phyloP scores from a whole-genome alignment of 1,140 invertebrate species.

The Lerema accius region DNA sequence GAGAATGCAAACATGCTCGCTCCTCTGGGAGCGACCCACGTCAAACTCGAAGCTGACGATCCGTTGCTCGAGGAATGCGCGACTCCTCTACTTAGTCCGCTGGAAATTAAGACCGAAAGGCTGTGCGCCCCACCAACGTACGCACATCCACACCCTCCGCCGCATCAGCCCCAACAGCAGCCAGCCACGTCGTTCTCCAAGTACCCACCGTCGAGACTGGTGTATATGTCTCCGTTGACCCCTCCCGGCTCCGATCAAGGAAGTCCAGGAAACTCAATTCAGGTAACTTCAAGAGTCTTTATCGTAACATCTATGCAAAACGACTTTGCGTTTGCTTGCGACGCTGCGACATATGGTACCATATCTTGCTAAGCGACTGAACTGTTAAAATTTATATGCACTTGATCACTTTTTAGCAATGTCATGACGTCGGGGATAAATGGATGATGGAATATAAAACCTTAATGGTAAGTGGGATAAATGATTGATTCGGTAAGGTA shows the following conservation, averaged over 20 bases:
- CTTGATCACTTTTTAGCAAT: conserved; percentile 31
- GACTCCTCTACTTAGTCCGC: conserved; percentile 87
- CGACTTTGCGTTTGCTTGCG: conserved; percentile 49
- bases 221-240: conserved; percentile 91
- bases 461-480: conserved; percentile 22
- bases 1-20: conserved; percentile 94
- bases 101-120: conserved; percentile 89
- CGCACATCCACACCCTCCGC: conserved; percentile 77
- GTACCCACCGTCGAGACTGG: conserved; percentile 81
- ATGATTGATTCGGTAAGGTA: conserved; percentile 16
- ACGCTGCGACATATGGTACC: conserved; percentile 84
- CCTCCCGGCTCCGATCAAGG: conserved; percentile 93
- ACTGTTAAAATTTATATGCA: conserved; percentile 20
- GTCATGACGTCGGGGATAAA: conserved; percentile 29
- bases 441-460: conserved; percentile 21
- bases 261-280: conserved; percentile 86
- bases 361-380: conserved; percentile 80
- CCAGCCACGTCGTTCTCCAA: conserved; percentile 66
- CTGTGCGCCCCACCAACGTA: conserved; percentile 76
- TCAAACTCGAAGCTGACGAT: conserved; percentile 90
- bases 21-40: conserved; percentile 83
- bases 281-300: conserved; percentile 55
- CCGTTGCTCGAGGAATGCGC: conserved; percentile 82
- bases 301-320: conserved; percentile 1
- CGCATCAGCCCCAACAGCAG: conserved; percentile 62